phyloP scores from a whole-genome alignment of 2,888 invertebrate genomes.

The Tetragonula carbonaria region DNA sequence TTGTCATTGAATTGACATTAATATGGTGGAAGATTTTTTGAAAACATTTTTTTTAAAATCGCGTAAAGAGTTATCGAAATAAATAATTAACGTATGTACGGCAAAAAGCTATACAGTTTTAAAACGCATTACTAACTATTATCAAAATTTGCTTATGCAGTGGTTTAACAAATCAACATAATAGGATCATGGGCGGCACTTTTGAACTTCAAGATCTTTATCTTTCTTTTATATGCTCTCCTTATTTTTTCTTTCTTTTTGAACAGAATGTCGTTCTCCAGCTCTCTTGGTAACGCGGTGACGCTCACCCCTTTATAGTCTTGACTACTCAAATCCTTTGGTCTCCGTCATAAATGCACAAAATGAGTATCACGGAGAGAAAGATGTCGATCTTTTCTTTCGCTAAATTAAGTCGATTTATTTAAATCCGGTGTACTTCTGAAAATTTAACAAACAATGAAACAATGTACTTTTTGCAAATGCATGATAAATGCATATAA shows the following conservation, averaged over 20 bases:
- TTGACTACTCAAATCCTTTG: not conserved
- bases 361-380: not conserved
- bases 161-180: conserved; percentile 3
- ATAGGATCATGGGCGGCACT: not conserved
- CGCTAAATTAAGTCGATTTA: not conserved
- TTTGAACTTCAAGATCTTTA: conserved; percentile 1
- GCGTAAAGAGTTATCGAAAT: not conserved
- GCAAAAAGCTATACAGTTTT: not conserved
- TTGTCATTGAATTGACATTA: conserved; percentile 13
- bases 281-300: not conserved
- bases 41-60: not conserved
- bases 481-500: not conserved
- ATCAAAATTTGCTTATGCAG: not conserved
- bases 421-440: not conserved
- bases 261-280: not conserved
- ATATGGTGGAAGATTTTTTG: not conserved
- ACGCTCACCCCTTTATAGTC: not conserved
- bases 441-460: not conserved
- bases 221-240: not conserved
- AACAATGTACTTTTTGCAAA: not conserved
- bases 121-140: not conserved
- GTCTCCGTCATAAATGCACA: not conserved
- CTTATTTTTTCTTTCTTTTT: not conserved
- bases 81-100: not conserved
- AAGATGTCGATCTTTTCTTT: not conserved